Evolutionary conservation across 1,140 invertebrate genomes (phyloP), one percentile per base, ranked within the genome.

Genomic region (Lepidurus couesii): DNA sequence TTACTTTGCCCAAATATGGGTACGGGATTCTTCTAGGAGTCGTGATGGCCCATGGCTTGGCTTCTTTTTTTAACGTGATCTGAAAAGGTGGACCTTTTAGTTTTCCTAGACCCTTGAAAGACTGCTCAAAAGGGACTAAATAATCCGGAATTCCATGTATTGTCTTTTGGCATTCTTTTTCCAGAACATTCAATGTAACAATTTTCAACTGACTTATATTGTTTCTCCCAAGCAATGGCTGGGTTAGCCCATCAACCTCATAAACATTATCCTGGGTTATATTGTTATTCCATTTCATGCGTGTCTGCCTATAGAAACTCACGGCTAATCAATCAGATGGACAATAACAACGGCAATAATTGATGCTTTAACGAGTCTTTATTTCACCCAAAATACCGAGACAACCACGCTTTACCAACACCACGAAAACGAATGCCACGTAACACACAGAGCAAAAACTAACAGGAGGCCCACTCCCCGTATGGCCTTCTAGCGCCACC

Each of bases 1-100:
- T 83, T 47, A 82, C 75, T 77, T 77, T 43, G 43, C 42, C 42
- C 21, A 24, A 47, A 42, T 45, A 47, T 75, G 77, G 77, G 43
- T 45, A n/a, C 16, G 77, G 44, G 21, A 78, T 42, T 74, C 77
- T 74, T 73, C 34, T 43, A 24, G 43, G 77, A 26, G n/a, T 53
- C n/a, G 45, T 78, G 47, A 78, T 74, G 76, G 76, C 10, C 10
- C 42, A 77, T 10, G 76, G 76, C 13, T 16, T 65, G 13, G 76
- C 76, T 26, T 77, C 11, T 1, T 26, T 26, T 26, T 26, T 26
- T 1, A 26, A 26, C 26, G 21, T 73, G 16, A 16, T 73, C 16
- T 73, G 16, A 73, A 73, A 26, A 26, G 26, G 26, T 26, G 26
- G 26, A 1, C 26, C 26, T 26, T 26, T 26, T 26, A 26, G 26